Percentiles rank a stretch among this genome's conserved stretches.
Conservation (phyloP, 1,140 invertebrate species). For the Lepidotrigona ventralis region DNA sequence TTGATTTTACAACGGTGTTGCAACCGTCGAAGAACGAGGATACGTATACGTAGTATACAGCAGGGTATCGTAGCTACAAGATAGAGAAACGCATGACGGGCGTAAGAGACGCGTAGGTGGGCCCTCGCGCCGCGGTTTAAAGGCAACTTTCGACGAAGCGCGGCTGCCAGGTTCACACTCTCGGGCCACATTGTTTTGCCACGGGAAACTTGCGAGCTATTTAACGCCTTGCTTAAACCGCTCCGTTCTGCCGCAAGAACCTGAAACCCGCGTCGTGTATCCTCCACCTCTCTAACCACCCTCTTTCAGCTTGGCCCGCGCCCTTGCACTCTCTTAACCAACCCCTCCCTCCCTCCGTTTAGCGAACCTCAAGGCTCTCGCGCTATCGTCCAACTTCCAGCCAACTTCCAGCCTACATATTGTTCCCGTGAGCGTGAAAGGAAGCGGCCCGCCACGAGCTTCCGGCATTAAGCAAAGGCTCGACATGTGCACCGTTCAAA, state of each 20-base stretch:
- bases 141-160: constrained; percentile 64
- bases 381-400: constrained; percentile 66
- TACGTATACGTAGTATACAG: too few species aligned
- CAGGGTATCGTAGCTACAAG: background rate
- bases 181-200: constrained; percentile 75
- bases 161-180: constrained; percentile 72
- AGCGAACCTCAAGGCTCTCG: constrained; percentile 44
- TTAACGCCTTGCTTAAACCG: constrained; percentile 75
- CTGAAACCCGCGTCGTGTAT: constrained; percentile 57
- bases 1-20: background rate
- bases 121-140: constrained; percentile 41
- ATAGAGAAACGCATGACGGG: constrained; percentile 20
- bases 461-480: constrained; percentile 49
- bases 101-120: constrained; percentile 51
- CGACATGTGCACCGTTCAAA: constrained; percentile 22
- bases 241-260: constrained; percentile 70
- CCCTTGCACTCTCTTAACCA: constrained; percentile 46
- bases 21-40: background rate
- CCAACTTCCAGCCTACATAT: constrained; percentile 69
- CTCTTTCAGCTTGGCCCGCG: constrained; percentile 53
- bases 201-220: constrained; percentile 76
- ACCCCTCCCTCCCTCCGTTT: background rate
- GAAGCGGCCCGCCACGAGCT: constrained; percentile 57
- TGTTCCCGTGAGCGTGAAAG: constrained; percentile 67
- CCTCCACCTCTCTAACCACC: constrained; percentile 37